These are phyloP conservation scores for Drosophila littoralis DNA, from an alignment of 1,140 invertebrate genomes.

Conservation along the genomic window DNA sequence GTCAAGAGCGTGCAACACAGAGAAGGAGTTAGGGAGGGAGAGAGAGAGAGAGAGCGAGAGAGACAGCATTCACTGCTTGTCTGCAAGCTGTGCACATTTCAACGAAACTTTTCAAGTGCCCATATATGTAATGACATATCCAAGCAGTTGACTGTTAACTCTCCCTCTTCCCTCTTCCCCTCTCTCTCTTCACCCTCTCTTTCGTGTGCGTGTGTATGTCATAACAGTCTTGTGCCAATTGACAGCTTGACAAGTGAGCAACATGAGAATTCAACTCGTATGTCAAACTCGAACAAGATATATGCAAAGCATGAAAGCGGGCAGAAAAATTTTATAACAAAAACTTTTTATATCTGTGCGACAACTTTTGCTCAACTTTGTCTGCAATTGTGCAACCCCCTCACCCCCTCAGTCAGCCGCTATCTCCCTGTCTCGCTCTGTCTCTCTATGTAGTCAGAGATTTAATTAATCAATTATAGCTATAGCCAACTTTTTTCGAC, in stretches of 20 bases:
- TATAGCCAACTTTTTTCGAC: conserved; percentile 68
- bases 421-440: conserved; percentile 25
- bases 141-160: conserved; percentile 57
- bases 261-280: conserved; percentile 80
- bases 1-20: conserved; percentile 1
- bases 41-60: conserved; percentile 8
- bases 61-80: conserved; percentile 20
- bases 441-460: conserved; percentile 50
- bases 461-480: conserved; percentile 81
- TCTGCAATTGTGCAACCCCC: conserved; percentile 56
- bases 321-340: conserved; percentile 35
- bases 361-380: conserved; percentile 74
- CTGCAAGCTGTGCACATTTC: conserved; percentile 58
- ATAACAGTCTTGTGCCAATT: conserved; percentile 75
- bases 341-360: conserved; percentile 67
- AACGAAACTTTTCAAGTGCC: conserved; percentile 80
- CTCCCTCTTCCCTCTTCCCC: conserved; percentile 22
- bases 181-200: background rate
- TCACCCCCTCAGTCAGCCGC: conserved; percentile 6
- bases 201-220: conserved; percentile 20
- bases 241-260: conserved; percentile 82
- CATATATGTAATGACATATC: conserved; percentile 77
- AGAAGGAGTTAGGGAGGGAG: background rate
- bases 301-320: conserved; percentile 61
- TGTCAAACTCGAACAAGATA: conserved; percentile 63